phyloP scores from a whole-genome alignment of 2,888 invertebrate genomes.

The Lithodes maja region DNA sequence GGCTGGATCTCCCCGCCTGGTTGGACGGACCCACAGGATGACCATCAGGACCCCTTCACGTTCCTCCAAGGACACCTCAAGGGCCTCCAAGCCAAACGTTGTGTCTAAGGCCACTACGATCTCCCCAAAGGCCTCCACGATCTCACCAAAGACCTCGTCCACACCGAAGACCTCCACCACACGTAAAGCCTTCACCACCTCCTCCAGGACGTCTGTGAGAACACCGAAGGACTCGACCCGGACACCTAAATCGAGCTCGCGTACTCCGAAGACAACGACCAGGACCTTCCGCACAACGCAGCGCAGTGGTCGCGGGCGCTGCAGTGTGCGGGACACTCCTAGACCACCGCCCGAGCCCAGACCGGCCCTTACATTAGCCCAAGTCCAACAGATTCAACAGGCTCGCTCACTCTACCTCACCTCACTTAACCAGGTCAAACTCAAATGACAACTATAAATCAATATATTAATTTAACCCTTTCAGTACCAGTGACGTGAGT shows the following conservation, averaged over 20 bases:
- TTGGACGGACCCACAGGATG: constrained; percentile 12
- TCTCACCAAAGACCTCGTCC: background rate
- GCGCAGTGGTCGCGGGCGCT: constrained; percentile 50
- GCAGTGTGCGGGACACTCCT: constrained; percentile 48
- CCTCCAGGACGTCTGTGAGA: background rate
- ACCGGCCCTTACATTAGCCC: constrained; percentile 34
- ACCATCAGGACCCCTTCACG: constrained; percentile 7
- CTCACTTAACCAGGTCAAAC: constrained; percentile 37
- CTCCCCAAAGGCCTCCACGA: background rate
- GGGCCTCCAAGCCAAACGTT: background rate
- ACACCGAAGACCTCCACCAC: constrained; percentile 6
- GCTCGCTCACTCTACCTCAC: constrained; percentile 35
- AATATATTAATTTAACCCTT: too few species aligned
- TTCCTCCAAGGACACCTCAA: background rate
- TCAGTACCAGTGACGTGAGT: too few species aligned
- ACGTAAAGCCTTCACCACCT: background rate
- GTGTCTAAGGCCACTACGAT: too few species aligned
- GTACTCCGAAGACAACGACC: too few species aligned
- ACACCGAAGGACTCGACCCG: too few species aligned
- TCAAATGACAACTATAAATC: too few species aligned
- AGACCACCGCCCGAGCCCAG: constrained; percentile 44
- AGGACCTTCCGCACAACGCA: background rate
- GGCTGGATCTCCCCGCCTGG: constrained; percentile 42
- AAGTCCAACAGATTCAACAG: constrained; percentile 52
- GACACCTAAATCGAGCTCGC: too few species aligned